Evolutionary conservation across 2,113 vertebrate species (phyloP).

Genomic region (Chroicocephalus ridibundus): DNA sequence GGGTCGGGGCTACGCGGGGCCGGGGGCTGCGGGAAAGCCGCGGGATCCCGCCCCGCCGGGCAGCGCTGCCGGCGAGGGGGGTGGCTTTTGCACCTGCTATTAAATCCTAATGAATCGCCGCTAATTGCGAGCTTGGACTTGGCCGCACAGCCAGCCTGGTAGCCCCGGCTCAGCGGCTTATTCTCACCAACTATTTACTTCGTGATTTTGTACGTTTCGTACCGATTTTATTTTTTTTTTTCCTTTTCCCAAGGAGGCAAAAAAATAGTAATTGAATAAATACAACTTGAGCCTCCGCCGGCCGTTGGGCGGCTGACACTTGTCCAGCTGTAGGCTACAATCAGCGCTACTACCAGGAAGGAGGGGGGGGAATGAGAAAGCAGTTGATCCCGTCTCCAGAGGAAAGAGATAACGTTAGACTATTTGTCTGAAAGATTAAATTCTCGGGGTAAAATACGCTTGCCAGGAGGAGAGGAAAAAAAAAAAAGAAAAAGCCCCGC

Average conservation of each 20-base stretch:
- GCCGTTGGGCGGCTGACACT: neutral
- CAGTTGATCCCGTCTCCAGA: slow-evolving; percentile 12
- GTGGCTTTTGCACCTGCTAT: slow-evolving; percentile 66
- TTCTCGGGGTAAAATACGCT: neutral
- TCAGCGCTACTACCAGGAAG: slow-evolving; percentile 1
- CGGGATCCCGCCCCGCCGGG: no score
- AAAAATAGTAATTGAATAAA: neutral
- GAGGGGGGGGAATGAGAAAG: neutral
- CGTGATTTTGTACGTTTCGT: neutral
- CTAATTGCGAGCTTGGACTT: neutral
- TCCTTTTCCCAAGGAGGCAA: neutral
- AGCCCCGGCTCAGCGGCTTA: neutral
- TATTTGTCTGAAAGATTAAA: slow-evolving; percentile 11
- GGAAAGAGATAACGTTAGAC: slow-evolving; percentile 4
- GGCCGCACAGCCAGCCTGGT: neutral
- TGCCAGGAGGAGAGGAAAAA: neutral
- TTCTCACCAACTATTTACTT: neutral
- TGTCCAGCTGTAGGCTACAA: slow-evolving; percentile 5
- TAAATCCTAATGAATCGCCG: slow-evolving; percentile 2
- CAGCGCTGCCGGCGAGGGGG: neutral
- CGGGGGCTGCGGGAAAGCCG: no score
- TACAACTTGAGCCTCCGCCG: neutral
- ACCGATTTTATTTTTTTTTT: neutral
- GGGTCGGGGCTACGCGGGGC: no score
- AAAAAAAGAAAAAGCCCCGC: neutral